Evolutionary conservation across 23 tunicate species (phyloP), one percentile per base, ranked within the genome.

Genomic region (Diplosoma virens): DNA sequence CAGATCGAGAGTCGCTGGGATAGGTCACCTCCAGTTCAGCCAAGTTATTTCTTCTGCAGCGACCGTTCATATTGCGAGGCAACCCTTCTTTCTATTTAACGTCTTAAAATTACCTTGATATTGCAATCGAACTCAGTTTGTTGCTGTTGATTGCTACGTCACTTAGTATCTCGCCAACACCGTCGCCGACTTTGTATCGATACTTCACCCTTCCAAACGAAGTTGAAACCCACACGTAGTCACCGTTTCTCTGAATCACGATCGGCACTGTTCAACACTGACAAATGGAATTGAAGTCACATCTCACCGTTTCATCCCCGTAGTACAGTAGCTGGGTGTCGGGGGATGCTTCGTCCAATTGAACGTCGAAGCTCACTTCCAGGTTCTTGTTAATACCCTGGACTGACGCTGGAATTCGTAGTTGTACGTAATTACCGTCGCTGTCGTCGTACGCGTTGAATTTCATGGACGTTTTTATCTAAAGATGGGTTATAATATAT

Each of bases 141-240:
- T 47, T 79, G 26, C 55, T 79, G 35, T 75, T 69, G 47, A 87
- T 76, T 21, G 82, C 50, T 5, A 30, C 58, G 21, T 46, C 74
- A 30, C 95, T 82, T 25, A 56, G 55, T 21, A 87, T 33, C 54
- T 73, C 47, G 0, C 86, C 86, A n/a, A 75, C 31, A 5, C 97
- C 97, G 24, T 37, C 32, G 23, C 90, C 97, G 16, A 84, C 97
- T 50, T 90, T 84, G 79, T 47, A 90, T 23, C 70, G 67, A 58
- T 79, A 90, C 6, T 32, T 35, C 2, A 80, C 86, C 31, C 50
- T 65, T 1, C 97, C 97, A 32, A 60, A 76, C 1, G 58, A 59
- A 1, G 90, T 90, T 46, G 74, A 82, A 33, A 90, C 25, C 50
- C 84, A 75, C 25, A 84, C 30, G 47, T 54, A 90, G 64, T 90